Evolutionary conservation across 2,888 invertebrate genomes (phyloP).

Genomic region (Chymomyza procnemis): DNA sequence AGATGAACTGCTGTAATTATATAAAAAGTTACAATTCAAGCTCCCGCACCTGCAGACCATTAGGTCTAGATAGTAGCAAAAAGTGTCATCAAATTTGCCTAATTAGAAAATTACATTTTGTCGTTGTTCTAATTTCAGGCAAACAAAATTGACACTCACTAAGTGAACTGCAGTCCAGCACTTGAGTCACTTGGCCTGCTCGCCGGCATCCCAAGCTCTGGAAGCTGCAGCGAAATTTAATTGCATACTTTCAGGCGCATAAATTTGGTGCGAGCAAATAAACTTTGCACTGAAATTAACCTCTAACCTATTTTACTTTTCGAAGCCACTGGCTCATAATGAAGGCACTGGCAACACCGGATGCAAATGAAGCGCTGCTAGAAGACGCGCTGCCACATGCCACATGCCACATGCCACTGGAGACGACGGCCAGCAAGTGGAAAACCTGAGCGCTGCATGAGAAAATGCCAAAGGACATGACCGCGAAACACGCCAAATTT

Average conservation of each 20-base stretch:
- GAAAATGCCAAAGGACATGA: conserved; percentile 67
- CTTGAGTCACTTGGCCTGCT: conserved; percentile 6
- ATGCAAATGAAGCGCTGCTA: conserved; percentile 64
- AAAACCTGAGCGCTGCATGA: conserved; percentile 27
- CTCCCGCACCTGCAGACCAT: background rate
- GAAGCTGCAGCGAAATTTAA: conserved; percentile 57
- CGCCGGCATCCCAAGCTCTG: background rate
- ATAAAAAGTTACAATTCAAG: background rate
- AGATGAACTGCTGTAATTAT: too few species aligned
- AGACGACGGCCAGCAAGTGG: conserved; percentile 14
- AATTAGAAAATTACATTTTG: conserved; percentile 70
- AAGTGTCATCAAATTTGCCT: conserved; percentile 37
- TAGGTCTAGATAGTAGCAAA: background rate
- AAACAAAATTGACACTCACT: conserved; percentile 57
- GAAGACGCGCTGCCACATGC: conserved; percentile 34
- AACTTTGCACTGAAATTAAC: conserved; percentile 73
- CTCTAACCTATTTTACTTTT: conserved; percentile 69
- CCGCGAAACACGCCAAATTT: conserved; percentile 55
- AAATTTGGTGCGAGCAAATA: conserved; percentile 34
- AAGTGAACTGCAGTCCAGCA: background rate
- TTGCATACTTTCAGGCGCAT: conserved; percentile 72
- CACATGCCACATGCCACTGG: conserved; percentile 23
- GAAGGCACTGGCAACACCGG: conserved; percentile 53
- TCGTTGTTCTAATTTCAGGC: conserved; percentile 57
- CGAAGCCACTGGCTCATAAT: conserved; percentile 51